phyloP scores from a whole-genome alignment of 1,140 invertebrate genomes.

The Anastrepha obliqua region DNA sequence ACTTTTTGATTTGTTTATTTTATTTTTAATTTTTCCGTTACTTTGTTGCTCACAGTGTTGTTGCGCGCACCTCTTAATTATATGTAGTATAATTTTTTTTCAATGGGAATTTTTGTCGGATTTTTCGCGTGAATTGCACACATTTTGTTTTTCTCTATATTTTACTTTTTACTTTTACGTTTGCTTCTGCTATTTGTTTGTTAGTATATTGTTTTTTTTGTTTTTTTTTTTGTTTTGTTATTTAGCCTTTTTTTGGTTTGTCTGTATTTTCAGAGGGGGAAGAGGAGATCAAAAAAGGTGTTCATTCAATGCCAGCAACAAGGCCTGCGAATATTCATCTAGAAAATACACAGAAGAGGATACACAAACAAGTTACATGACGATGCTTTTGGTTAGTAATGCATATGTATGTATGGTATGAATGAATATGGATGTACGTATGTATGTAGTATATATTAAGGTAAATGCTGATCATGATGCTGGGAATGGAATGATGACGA shows the following conservation, averaged over 20 bases:
- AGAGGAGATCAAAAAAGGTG: constrained; percentile 46
- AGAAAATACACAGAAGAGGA: constrained; percentile 50
- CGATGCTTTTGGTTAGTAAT: constrained; percentile 52
- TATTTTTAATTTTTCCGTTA: not conserved
- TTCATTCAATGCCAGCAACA: constrained; percentile 34
- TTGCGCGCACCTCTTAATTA: constrained; percentile 13
- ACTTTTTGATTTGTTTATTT: constrained; percentile 6
- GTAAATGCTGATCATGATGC: constrained; percentile 1
- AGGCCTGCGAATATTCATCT: constrained; percentile 50
- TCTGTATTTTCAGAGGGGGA: not conserved
- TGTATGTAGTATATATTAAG: not conserved
- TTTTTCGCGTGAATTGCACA: constrained; percentile 25
- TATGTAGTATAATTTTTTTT: not conserved
- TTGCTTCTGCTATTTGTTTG: not conserved
- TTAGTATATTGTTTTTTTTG: constrained; percentile 26
- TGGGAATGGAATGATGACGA: constrained; percentile 7
- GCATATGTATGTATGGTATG: constrained; percentile 40
- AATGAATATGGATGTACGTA: not conserved
- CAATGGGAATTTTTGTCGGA: constrained; percentile 32
- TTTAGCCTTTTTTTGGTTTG: not conserved
- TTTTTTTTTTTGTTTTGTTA: not conserved
- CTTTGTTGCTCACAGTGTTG: not conserved
- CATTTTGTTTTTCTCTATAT: not conserved
- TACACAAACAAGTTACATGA: constrained; percentile 51
- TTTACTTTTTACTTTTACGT: not conserved